Conservation (phyloP, 2,888 invertebrate species). For the Agrochola circellaris region DNA sequence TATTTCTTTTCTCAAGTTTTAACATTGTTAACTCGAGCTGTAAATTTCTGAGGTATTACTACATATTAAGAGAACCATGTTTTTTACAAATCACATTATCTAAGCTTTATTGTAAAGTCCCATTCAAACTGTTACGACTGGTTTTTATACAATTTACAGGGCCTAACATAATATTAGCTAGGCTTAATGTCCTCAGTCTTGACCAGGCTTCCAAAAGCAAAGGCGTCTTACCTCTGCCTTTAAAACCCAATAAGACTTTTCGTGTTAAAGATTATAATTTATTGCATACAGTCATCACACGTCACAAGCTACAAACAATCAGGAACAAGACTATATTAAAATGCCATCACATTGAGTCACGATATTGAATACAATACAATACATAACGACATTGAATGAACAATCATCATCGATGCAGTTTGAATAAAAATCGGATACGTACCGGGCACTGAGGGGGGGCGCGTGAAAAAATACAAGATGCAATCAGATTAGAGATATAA, state of each 20-base stretch:
- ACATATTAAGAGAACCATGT: too few species aligned
- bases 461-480: constrained; percentile 75
- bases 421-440: constrained; percentile 79
- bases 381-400: constrained; percentile 53
- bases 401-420: constrained; percentile 54
- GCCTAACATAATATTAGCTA: too few species aligned
- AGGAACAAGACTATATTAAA: constrained; percentile 44
- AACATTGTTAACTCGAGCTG: too few species aligned
- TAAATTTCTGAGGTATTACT: too few species aligned
- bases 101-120: too few species aligned
- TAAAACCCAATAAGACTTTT: neutral
- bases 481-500: constrained; percentile 26
- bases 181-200: too few species aligned
- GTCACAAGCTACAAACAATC: constrained; percentile 35
- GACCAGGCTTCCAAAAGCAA: too few species aligned
- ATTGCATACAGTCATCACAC: constrained; percentile 4
- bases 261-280: neutral
- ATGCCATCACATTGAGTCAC: constrained; percentile 51
- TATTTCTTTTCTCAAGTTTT: too few species aligned
- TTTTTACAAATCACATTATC: too few species aligned
- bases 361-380: constrained; percentile 65
- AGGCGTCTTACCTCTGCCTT: too few species aligned
- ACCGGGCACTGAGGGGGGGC: constrained; percentile 81
- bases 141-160: too few species aligned
- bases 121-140: too few species aligned